Conservation (phyloP, 2,113 vertebrate genomes). For the Psophia crepitans region DNA sequence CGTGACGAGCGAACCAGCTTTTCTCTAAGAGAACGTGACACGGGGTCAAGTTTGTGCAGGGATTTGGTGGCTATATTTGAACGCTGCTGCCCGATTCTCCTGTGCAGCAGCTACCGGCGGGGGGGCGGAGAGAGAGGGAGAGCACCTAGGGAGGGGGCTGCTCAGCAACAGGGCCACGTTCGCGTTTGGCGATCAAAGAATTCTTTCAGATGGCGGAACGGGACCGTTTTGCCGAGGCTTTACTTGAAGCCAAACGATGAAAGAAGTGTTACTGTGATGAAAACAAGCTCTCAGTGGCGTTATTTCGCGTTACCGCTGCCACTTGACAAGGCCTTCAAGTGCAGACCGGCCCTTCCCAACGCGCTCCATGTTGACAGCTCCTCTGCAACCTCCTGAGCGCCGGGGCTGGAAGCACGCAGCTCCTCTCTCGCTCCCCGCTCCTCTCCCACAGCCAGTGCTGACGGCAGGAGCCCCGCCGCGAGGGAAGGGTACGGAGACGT, state of each 20-base stretch:
- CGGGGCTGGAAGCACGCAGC: background rate
- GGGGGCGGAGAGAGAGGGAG: background rate
- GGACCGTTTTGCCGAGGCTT: background rate
- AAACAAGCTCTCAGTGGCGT: background rate
- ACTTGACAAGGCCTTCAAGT: background rate
- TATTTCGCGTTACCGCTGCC: background rate
- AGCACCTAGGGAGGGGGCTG: background rate
- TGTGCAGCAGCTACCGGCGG: background rate
- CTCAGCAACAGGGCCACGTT: fast-evolving
- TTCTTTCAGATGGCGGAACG: background rate
- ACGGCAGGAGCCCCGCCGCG: background rate
- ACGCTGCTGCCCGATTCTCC: background rate
- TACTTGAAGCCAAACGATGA: background rate
- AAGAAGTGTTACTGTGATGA: background rate
- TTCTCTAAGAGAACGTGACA: background rate
- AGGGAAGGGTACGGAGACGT: background rate
- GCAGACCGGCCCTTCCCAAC: background rate
- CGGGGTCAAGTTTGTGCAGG: background rate
- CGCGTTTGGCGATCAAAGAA: fast-evolving
- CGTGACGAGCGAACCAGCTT: background rate
- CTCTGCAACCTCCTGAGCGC: background rate
- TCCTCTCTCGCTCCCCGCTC: background rate
- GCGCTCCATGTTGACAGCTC: background rate
- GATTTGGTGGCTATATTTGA: constrained; percentile 24
- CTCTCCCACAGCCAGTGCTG: background rate